Conservation (phyloP, 2,888 invertebrate species). For the Erannis defoliaria region DNA sequence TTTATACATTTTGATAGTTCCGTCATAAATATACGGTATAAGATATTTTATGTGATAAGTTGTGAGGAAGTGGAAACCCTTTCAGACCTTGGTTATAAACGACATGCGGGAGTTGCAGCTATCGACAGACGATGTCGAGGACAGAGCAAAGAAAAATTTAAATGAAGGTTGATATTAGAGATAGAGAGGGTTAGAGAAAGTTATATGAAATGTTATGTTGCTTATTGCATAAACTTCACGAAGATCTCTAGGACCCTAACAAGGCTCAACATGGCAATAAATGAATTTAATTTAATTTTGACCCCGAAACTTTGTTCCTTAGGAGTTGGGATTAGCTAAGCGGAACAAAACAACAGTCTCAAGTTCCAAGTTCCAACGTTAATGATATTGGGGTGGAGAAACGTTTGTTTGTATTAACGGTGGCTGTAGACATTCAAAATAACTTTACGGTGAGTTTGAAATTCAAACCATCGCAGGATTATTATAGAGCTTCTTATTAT, state of each 20-base stretch:
- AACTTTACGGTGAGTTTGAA: conserved; percentile 32
- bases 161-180: not conserved
- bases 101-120: no score
- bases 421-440: conserved; percentile 34
- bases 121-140: no score
- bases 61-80: no score
- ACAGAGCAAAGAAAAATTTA: no score
- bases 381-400: conserved; percentile 42
- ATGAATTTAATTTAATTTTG: conserved; percentile 47
- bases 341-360: conserved; percentile 43
- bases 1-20: no score
- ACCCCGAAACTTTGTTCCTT: conserved; percentile 37
- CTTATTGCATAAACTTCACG: conserved; percentile 27
- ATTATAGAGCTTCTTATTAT: conserved; percentile 16
- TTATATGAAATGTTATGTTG: conserved; percentile 21
- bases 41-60: no score
- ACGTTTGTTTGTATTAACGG: conserved; percentile 41
- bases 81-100: no score
- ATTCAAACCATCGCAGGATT: conserved; percentile 31
- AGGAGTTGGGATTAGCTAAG: conserved; percentile 36
- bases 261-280: conserved; percentile 35
- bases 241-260: conserved; percentile 25
- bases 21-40: no score
- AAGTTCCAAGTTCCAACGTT: conserved; percentile 37
- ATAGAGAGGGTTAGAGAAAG: not conserved